Evolutionary conservation across 2,888 invertebrate species (phyloP), one percentile per base, ranked within the genome.

Genomic region (Pteria penguin): DNA sequence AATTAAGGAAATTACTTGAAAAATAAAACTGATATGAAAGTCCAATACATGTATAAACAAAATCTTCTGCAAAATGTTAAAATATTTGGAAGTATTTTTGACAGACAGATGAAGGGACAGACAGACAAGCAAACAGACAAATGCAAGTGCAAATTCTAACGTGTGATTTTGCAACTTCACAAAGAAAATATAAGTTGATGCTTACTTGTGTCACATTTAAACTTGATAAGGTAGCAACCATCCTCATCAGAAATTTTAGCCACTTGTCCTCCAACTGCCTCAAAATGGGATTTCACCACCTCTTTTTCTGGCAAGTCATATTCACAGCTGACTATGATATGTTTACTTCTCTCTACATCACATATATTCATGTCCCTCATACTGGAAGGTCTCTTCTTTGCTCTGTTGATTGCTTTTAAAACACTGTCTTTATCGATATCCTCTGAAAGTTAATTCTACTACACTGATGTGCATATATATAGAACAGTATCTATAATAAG

Each of bases 261-360:
- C 14, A 67, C 67, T 24, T 54, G 29, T 54, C 61, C 52, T 31
- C 22, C 22, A 18, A 29, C 61, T 55, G 33, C 33, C 36, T 65
- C 11, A 58, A 74, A 61, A 33, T 62, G 62, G n/a, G 60, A 32
- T 45, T 62, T 72, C 8, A 72, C 27, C 22, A n/a, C 62, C 2
- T 45, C n/a, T 0, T 22, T 55, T 1, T 57, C 60, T 33, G 68
- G 29, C 36, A 68, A 29, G 2, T 71, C 66, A 24, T 61, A 45
- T n/a, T 63, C 72, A 4, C 66, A 72, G 29, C 72, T 72, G 8
- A 66, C 62, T 11, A 76, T 58, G 11, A 72, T 31, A 24, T 18
- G 31, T 24, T 26, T 61, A 18, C 55, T 27, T 11, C 60, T 52
- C 8, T 62, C 72, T 52, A 76, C 52, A 24, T 55, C 29, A 14